Conservation (phyloP, 2,113 vertebrate genomes). For the Cebus imitator region DNA sequence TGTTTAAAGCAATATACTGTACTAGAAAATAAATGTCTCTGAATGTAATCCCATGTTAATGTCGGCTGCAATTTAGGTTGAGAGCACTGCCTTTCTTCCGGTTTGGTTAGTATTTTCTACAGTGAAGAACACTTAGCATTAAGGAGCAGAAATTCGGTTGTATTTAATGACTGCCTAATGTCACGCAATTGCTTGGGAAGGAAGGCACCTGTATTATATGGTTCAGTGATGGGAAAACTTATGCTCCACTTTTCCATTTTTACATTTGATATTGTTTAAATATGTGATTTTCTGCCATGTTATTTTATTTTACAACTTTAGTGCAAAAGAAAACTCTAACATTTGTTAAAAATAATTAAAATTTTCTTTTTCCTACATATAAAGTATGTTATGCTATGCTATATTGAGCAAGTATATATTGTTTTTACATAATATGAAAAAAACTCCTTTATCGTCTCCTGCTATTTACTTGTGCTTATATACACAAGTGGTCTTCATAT, state of each 20-base stretch:
- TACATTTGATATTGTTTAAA: not conserved
- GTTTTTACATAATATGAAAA: not conserved
- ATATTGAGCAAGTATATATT: not conserved
- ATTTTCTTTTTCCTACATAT: not conserved
- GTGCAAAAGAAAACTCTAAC: not conserved
- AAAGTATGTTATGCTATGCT: not conserved
- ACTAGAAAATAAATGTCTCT: not conserved
- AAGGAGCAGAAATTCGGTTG: not conserved
- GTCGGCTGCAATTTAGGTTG: not conserved
- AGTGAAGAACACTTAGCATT: not conserved
- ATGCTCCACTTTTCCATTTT: not conserved
- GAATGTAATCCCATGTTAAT: not conserved
- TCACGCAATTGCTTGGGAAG: not conserved
- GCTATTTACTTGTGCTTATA: not conserved
- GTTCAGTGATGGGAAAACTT: not conserved
- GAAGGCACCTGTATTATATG: fast-evolving
- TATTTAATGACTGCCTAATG: not conserved
- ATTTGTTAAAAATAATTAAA: not conserved
- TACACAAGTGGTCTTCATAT: not conserved
- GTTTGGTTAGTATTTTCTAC: not conserved
- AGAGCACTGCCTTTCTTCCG: not conserved
- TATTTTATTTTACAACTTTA: not conserved
- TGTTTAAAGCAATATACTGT: conserved; percentile 2
- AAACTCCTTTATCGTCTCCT: not conserved
- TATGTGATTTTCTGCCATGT: not conserved